Evolutionary conservation across 1,140 invertebrate genomes (phyloP).

Genomic region (Aphis craccivora): DNA sequence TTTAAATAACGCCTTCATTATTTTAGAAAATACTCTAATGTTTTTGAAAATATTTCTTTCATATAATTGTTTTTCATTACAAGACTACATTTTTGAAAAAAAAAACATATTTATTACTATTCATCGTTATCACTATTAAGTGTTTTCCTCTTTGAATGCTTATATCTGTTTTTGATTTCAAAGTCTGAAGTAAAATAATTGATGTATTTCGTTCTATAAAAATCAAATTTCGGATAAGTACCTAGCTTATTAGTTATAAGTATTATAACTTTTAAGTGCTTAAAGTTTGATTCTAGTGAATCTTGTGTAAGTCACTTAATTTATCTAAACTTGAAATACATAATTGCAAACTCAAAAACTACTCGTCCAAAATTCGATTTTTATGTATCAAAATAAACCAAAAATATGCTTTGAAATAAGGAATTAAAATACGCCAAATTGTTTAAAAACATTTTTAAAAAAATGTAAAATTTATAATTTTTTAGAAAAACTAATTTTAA

Average conservation of each 20-base stretch:
- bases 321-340: background rate
- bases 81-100: background rate
- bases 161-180: background rate
- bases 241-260: too few relatives aligned
- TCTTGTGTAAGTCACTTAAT: background rate
- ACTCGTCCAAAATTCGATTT: background rate
- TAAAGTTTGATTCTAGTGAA: too few relatives aligned
- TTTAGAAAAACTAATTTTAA: background rate
- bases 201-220: background rate
- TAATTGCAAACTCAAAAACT: background rate
- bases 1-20: background rate
- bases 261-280: too few relatives aligned
- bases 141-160: background rate
- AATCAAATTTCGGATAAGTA: too few relatives aligned
- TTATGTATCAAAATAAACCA: background rate
- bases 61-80: background rate
- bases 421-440: too few relatives aligned
- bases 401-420: too few relatives aligned
- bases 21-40: background rate
- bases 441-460: too few relatives aligned
- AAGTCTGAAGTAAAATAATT: background rate
- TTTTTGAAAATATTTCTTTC: too few relatives aligned
- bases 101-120: background rate
- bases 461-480: too few relatives aligned
- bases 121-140: background rate